Evolutionary conservation across 1,140 invertebrate species (phyloP), one percentile per base, ranked within the genome.

Genomic region (Laupala kohalensis): DNA sequence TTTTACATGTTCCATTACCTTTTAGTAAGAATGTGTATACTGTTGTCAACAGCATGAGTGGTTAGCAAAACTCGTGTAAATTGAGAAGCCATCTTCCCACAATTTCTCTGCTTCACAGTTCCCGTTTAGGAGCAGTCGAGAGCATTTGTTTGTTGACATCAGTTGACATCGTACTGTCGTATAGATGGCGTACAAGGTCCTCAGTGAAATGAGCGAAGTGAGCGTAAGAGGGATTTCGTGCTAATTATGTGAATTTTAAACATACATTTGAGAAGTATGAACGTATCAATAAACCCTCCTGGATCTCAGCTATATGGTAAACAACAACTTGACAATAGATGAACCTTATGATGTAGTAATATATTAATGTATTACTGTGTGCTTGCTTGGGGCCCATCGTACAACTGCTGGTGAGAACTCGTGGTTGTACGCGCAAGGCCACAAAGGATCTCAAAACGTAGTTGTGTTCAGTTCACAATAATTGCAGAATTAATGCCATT

Each of bases 361-460:
- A 53, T 13, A 9, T 0, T 19, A 53, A 13, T 53, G 19, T 13
- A 13, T 13, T 53, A 13, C 1, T 25, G 9, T 71, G 70, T 71
- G 70, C 70, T 71, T 71, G 70, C 64, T 71, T 71, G 63, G 64
- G 70, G 70, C 53, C 70, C 70, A n/a, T n/a, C n/a, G n/a, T n/a
- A n/a, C 28, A 6, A n/a, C 28, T 15, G 9, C 37, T 53, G 1
- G 37, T 19, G 37, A 53, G 19, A 53, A 53, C 37, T n/a, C n/a
- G 37, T 4, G 1, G 37, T 53, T 53, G 37, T 53, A 19, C 37
- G 37, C 37, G 37, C 37, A 19, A 53, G 37, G 37, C 9, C 37
- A 19, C 19, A 53, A 53, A 53, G n/a, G n/a, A n/a, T n/a, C n/a
- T n/a, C n/a, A n/a, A n/a, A n/a, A n/a, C n/a, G n/a, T n/a, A n/a